Evolutionary conservation across 2,888 invertebrate genomes (phyloP).

Genomic region (Julus scanicus): DNA sequence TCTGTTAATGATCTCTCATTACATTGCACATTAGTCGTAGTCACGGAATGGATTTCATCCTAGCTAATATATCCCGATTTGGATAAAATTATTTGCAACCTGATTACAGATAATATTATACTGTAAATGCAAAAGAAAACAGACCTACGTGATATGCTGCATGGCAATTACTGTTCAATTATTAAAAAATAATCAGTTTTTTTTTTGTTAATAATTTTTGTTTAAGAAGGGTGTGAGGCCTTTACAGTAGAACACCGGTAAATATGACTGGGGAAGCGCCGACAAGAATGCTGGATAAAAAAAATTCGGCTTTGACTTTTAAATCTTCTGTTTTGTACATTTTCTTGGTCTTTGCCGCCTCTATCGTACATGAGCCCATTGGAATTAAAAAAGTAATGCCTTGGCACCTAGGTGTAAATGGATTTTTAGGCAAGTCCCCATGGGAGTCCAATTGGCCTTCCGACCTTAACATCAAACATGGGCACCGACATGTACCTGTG

Average conservation of each 20-base stretch:
- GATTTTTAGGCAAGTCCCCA: conserved; percentile 46
- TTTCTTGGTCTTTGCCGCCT: conserved; percentile 1
- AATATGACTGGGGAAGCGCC: background rate
- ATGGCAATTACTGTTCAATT: too few species aligned
- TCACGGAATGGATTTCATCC: too few species aligned
- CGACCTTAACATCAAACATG: conserved; percentile 23
- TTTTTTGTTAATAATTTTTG: background rate
- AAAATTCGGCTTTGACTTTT: background rate
- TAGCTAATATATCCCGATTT: too few species aligned
- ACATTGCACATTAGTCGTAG: too few species aligned
- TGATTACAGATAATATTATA: too few species aligned
- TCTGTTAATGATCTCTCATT: too few species aligned
- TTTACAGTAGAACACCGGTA: too few species aligned
- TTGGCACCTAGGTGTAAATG: conserved; percentile 53
- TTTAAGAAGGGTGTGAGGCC: background rate
- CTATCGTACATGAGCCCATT: background rate
- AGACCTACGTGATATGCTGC: background rate
- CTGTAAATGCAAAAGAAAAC: too few species aligned
- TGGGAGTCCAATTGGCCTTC: conserved; percentile 30
- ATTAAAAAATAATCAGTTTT: background rate
- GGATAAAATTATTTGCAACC: too few species aligned
- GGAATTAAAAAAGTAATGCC: conserved; percentile 14
- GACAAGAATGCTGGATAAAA: background rate
- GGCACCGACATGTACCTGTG: background rate
- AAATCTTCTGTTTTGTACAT: background rate